Conservation (phyloP, 2,888 invertebrate species). For the Erannis defoliaria region DNA sequence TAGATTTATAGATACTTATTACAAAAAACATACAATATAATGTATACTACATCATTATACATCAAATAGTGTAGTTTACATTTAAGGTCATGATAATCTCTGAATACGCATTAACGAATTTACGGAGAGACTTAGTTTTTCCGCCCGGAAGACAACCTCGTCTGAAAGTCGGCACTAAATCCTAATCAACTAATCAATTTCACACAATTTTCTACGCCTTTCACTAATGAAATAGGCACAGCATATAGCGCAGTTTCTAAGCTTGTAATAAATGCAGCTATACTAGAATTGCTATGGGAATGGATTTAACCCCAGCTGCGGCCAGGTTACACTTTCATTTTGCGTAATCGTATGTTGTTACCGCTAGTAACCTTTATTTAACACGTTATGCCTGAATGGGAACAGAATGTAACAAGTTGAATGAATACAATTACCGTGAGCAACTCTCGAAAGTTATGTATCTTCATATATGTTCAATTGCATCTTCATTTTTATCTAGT, state of each 20-base stretch:
- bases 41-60: too few relatives aligned
- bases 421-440: constrained; percentile 17
- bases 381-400: constrained; percentile 27
- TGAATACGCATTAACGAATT: not conserved
- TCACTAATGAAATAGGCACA: constrained; percentile 33
- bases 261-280: constrained; percentile 10
- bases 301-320: constrained; percentile 33
- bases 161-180: constrained; percentile 29
- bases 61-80: not conserved
- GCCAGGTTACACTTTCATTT: constrained; percentile 41
- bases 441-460: constrained; percentile 13
- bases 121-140: constrained; percentile 6
- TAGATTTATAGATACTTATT: too few relatives aligned
- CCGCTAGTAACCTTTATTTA: constrained; percentile 31
- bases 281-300: constrained; percentile 37
- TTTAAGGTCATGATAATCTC: not conserved
- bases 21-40: too few relatives aligned
- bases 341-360: constrained; percentile 37
- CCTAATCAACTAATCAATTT: constrained; percentile 32
- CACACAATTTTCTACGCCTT: constrained; percentile 39
- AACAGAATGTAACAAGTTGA: constrained; percentile 14
- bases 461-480: constrained; percentile 4
- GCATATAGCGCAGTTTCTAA: constrained; percentile 20
- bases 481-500: not conserved
- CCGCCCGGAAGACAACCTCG: constrained; percentile 14